Base-by-base conservation (phyloP, 2,113 vertebrate species). In the Ophiodon elongatus region DNA sequence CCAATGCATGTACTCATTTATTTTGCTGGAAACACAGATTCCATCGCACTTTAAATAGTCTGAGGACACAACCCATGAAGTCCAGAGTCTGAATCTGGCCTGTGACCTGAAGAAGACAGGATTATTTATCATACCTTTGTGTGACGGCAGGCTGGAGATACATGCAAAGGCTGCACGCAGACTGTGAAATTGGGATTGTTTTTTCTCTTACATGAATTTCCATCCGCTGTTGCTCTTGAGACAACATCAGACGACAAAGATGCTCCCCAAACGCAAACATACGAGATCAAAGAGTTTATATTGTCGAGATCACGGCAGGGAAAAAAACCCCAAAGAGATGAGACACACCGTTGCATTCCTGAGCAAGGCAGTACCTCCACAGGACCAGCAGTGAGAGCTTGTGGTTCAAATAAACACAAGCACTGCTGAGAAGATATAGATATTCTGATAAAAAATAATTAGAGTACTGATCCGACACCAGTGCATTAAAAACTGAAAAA, bases 181-280 rank as follows among this genome's bases (percentile, higher is more conserved):
- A 33, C 13, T 25, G 82, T 10, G 37, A 33, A 50, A 37, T 62
- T 27, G 37, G 2, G 37, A 56, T 65, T 82, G 78, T 57, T 4
- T 14, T 43, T 43, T 43, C 2, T 13, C 11, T 73, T 25, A 78
- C 57, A 74, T 70, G 29, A 17, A 84, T 78, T 74, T 82, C 60
- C 60, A 82, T 82, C 52, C 7, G 66, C 59, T 54, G 17, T 74
- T 39, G 39, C 85, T 77, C 68, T 45, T 8, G 56, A 79, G 71
- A 85, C 33, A 25, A 74, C 79, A 79, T 72, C 43, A 67, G 66
- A 82, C 76, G 79, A 85, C 78, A 70, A 35, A 57, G 66, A 52
- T 9, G 29, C 50, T 82, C 43, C 59, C 41, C 9, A 27, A 76
- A 68, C 33, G 63, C 50, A 62, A 33, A 62, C 35, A 41, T 14